Conservation (phyloP, 1,140 invertebrate species). For the Diabrotica undecimpunctata region DNA sequence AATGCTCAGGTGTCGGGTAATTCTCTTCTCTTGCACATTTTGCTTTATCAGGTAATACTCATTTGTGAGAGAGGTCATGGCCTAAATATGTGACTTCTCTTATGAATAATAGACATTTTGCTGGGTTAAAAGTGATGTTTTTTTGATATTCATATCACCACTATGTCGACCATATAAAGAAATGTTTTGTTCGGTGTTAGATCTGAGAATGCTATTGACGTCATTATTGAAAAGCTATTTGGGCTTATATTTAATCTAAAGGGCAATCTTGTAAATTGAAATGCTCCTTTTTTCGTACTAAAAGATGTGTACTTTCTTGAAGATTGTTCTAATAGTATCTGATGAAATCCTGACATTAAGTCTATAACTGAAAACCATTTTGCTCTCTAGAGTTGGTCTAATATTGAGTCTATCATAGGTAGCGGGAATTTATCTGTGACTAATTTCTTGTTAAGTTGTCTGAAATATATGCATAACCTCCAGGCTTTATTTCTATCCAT, state of each 20-base stretch:
- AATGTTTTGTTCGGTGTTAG: too few species aligned
- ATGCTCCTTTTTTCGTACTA: neutral
- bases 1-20: neutral
- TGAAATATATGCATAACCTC: neutral
- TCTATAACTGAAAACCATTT: neutral
- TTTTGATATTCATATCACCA: too few species aligned
- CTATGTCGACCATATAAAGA: too few species aligned
- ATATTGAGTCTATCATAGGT: neutral
- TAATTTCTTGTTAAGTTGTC: neutral
- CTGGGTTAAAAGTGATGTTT: slow-evolving; percentile 7
- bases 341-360: neutral
- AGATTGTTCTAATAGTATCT: neutral
- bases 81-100: neutral
- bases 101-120: neutral
- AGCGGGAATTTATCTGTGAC: neutral
- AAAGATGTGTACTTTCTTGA: too few species aligned
- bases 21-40: too few species aligned
- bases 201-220: neutral
- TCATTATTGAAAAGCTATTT: neutral
- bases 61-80: neutral
- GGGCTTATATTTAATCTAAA: neutral
- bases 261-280: neutral
- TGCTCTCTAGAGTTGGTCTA: neutral
- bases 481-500: too few species aligned
- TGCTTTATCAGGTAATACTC: too few species aligned